Conservation (phyloP, 2,113 vertebrate species). For the Phoenicopterus ruber region DNA sequence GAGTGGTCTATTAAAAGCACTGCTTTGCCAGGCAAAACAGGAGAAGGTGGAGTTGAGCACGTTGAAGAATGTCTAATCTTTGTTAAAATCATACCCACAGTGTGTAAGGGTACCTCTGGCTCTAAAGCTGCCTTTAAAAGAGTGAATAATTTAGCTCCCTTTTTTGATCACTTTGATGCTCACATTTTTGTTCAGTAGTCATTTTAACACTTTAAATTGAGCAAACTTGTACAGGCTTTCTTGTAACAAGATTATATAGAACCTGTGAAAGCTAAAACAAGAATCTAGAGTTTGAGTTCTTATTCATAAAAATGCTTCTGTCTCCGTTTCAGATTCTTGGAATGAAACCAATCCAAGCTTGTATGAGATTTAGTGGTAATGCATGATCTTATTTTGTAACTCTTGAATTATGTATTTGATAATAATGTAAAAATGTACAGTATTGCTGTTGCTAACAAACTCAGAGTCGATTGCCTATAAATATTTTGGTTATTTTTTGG, state of each 20-base stretch:
- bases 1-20: background rate
- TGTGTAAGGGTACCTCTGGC: background rate
- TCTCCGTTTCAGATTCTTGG: slow-evolving; percentile 58
- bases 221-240: slow-evolving; percentile 42
- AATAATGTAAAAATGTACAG: slow-evolving; percentile 81
- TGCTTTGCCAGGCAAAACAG: background rate
- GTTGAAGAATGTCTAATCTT: background rate
- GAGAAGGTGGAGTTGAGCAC: background rate
- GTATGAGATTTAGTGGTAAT: slow-evolving; percentile 74
- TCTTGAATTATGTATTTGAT: slow-evolving; percentile 75
- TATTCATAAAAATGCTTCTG: slow-evolving; percentile 36
- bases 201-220: slow-evolving; percentile 45
- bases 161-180: background rate
- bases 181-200: slow-evolving; percentile 47
- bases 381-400: slow-evolving; percentile 79
- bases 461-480: slow-evolving; percentile 73
- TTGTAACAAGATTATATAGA: slow-evolving; percentile 23
- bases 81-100: background rate
- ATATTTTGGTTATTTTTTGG: slow-evolving; percentile 69
- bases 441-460: slow-evolving; percentile 74
- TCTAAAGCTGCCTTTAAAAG: background rate
- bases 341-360: slow-evolving; percentile 58
- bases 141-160: background rate
- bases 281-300: background rate
- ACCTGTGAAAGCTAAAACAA: slow-evolving; percentile 44